Evolutionary conservation across 1,140 invertebrate genomes (phyloP).

Genomic region (Oryctes rhinoceros): DNA sequence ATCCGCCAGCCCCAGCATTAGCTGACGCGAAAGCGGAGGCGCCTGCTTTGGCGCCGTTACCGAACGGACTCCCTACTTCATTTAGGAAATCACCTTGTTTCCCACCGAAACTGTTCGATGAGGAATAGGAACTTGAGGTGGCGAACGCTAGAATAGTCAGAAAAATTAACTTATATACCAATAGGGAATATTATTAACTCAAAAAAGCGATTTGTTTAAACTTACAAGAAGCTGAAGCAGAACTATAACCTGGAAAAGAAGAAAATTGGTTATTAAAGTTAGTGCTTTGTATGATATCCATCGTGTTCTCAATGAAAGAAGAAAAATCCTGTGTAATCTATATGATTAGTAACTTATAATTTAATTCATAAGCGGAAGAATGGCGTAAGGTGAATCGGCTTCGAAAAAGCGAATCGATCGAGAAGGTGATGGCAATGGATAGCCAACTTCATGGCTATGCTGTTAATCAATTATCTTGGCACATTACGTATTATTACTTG

Average conservation of each 20-base stretch:
- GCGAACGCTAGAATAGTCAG: conserved; percentile 2
- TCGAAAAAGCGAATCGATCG: no score
- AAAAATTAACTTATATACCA: neutral
- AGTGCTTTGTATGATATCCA: neutral
- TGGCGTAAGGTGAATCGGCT: no score
- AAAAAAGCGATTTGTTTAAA: neutral
- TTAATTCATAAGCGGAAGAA: no score
- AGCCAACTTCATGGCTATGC: no score
- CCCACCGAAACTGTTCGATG: conserved; percentile 7
- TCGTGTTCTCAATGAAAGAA: no score
- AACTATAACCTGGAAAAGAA: conserved; percentile 16
- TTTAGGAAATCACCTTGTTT: conserved; percentile 10
- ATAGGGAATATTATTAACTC: neutral
- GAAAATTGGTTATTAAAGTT: neutral
- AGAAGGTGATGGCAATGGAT: no score
- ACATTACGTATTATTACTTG: no score
- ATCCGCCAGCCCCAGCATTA: neutral
- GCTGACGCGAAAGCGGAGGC: neutral
- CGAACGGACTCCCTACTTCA: conserved; percentile 29
- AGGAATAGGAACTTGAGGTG: conserved; percentile 34
- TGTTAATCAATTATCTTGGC: no score
- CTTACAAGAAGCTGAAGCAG: conserved; percentile 19
- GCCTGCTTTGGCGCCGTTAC: neutral
- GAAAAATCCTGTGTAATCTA: no score
- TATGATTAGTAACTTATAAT: no score